Conservation (phyloP, 2,888 invertebrate genomes). For the Raillietiella orientalis region DNA sequence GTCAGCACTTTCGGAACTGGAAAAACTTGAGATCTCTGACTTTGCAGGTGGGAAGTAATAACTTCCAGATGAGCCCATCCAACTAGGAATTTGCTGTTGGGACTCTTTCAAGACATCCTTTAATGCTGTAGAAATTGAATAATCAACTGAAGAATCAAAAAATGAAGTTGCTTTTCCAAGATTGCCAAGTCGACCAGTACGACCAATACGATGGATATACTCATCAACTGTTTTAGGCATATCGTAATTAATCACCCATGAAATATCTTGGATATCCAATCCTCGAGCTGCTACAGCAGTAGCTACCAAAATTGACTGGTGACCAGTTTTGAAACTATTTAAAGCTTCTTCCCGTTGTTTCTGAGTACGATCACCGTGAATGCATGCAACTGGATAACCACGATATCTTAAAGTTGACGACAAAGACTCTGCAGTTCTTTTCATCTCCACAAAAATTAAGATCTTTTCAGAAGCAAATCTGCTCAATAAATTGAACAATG, state of each 20-base stretch:
- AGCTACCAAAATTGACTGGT: constrained; percentile 50
- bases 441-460: constrained; percentile 67
- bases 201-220: constrained; percentile 18
- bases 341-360: constrained; percentile 35
- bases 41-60: no score
- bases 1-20: no score
- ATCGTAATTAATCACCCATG: constrained; percentile 19
- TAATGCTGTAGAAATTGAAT: no score
- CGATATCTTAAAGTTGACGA: constrained; percentile 46
- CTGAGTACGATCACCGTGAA: constrained; percentile 38
- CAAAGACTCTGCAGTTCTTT: constrained; percentile 60
- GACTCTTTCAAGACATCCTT: no score
- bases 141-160: no score
- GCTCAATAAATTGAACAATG: not conserved
- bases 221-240: constrained; percentile 15
- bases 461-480: constrained; percentile 7
- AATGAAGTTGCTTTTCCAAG: constrained; percentile 15
- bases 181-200: constrained; percentile 18
- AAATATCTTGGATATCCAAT: constrained; percentile 43
- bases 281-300: constrained; percentile 85
- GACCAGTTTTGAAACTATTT: constrained; percentile 42
- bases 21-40: no score
- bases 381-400: constrained; percentile 32
- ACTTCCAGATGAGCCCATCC: no score
- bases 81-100: no score